These are phyloP conservation scores for Zaprionus kolodkinae DNA, from an alignment of 1,140 invertebrate species.

Conservation along the genomic window DNA sequence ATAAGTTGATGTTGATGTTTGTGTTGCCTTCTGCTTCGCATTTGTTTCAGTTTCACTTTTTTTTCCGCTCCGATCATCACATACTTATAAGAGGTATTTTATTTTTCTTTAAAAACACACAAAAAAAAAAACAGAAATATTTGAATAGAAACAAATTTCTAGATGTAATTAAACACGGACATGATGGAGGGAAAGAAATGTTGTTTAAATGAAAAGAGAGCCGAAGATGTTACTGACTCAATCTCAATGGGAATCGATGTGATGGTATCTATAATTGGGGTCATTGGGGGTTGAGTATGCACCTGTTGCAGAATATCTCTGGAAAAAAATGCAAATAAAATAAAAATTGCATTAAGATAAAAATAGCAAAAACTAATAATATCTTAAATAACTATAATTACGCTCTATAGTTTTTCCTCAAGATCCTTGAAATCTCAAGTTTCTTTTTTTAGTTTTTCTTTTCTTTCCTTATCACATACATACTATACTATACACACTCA, in stretches of 20 bases:
- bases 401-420: not conserved
- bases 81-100: conserved; percentile 18
- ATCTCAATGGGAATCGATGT: too few species aligned
- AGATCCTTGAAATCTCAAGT: not conserved
- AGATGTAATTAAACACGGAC: not conserved
- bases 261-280: not conserved
- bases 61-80: conserved; percentile 13
- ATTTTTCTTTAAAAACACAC: conserved; percentile 19
- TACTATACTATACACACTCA: too few species aligned
- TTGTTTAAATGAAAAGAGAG: not conserved
- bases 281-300: not conserved
- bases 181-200: not conserved
- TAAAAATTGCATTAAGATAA: too few species aligned
- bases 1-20: not conserved
- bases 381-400: too few species aligned
- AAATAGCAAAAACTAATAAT: too few species aligned
- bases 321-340: too few species aligned
- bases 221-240: not conserved
- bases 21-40: conserved; percentile 12
- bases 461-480: too few species aligned
- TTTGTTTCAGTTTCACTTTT: conserved; percentile 34
- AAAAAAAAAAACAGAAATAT: conserved; percentile 2
- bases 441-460: too few species aligned
- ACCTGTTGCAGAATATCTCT: not conserved
- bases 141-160: conserved; percentile 5